These are phyloP conservation scores for Acleris laterana DNA, from an alignment of 2,888 invertebrate genomes.

Conservation along the genomic window DNA sequence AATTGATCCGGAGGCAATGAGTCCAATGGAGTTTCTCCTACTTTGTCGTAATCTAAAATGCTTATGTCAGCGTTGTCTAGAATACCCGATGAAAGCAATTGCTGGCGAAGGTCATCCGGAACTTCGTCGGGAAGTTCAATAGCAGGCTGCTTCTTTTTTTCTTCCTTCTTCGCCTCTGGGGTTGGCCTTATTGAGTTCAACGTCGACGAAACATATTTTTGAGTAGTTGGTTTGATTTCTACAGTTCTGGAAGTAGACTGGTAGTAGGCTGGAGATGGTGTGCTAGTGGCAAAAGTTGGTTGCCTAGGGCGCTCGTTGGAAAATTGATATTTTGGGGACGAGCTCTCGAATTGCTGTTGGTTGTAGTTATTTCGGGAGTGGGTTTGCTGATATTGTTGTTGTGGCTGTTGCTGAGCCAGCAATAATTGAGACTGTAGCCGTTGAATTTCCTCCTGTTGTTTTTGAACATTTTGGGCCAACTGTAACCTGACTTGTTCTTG, in stretches of 20 bases:
- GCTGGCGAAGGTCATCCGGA: slow-evolving; percentile 93
- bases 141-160: slow-evolving; percentile 82
- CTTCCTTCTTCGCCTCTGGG: slow-evolving; percentile 74
- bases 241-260: slow-evolving; percentile 75
- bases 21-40: slow-evolving; percentile 93
- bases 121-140: slow-evolving; percentile 92
- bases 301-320: slow-evolving; percentile 73
- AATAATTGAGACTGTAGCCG: slow-evolving; percentile 72
- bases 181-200: slow-evolving; percentile 75
- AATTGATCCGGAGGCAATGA: slow-evolving; percentile 93
- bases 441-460: slow-evolving; percentile 82
- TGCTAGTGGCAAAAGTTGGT: slow-evolving; percentile 60
- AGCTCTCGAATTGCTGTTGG: slow-evolving; percentile 62
- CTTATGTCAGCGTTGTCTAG: slow-evolving; percentile 94
- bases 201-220: slow-evolving; percentile 77
- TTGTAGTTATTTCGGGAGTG: slow-evolving; percentile 52
- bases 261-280: slow-evolving; percentile 66
- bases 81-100: slow-evolving; percentile 93
- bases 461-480: slow-evolving; percentile 76
- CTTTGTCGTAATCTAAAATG: slow-evolving; percentile 93
- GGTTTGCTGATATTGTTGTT: slow-evolving; percentile 51
- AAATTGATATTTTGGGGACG: slow-evolving; percentile 69
- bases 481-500: slow-evolving; percentile 73
- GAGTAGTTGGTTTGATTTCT: slow-evolving; percentile 79
- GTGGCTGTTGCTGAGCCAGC: slow-evolving; percentile 67